Base-by-base conservation (phyloP, 2,888 invertebrate genomes). In the Shargacucullia verbasci region DNA sequence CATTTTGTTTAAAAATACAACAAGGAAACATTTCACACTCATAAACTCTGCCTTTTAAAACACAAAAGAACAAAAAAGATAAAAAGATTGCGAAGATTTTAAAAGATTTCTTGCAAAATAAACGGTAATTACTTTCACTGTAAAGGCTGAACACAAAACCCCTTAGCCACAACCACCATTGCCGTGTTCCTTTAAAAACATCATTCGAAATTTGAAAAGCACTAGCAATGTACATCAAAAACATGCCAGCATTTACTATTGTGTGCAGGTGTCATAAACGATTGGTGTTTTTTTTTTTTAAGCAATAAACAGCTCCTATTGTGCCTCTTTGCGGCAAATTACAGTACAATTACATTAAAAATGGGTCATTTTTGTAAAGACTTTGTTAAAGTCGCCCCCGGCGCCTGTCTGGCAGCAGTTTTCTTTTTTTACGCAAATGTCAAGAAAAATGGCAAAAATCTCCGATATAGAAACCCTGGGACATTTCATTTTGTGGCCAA, bases 91-190 rank as follows among this genome's bases (percentile, higher is more conserved):
- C 47, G 4, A 35, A 45, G 59, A 64, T 55, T 40, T n/a, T 39
- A 33, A 69, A 48, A 45, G 41, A 69, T 69, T 57, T 55, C 12
- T 15, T 46, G n/a, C 38, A 34, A 66, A 20, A 45, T 13, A 54
- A 53, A 47, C 57, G 13, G 59, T 68, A 20, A 41, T 31, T 35
- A 68, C 67, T 68, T 59, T 59, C 20, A 20, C 20, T 20, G 20
- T 20, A 20, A 20, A 7, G 15, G 13, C 9, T 12, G 27, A 5
- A 15, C 31, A 27, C 12, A 31, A 55, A 15, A 55, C 13, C 10
- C 8, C 15, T 10, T 15, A 0, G 7, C n/a, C 25, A 14, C 14
- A 25, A 46, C 35, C 20, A n/a, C 27, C 38, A 49, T 61, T 38
- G 14, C 12, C 34, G 6, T 0, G 11, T 39, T 13, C 10, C 7